Conservation (phyloP, 2,797 vertebrate genomes). For the Acrossocheilus fasciatus region DNA sequence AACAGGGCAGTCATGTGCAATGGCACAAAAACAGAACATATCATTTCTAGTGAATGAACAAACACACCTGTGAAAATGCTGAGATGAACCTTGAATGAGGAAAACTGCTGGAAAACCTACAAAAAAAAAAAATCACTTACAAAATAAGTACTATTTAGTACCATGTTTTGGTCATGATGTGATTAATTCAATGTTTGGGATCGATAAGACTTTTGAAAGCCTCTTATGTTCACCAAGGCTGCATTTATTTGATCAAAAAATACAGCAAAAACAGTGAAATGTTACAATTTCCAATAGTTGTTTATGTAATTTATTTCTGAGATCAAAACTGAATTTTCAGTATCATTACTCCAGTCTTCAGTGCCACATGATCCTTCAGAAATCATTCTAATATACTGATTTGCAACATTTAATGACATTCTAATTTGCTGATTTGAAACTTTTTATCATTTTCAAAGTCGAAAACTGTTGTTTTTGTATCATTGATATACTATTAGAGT, state of each 20-base stretch:
- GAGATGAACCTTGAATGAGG: background rate
- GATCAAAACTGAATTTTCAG: background rate
- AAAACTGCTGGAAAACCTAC: background rate
- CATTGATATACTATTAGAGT: too few relatives aligned
- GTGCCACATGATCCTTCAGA: background rate
- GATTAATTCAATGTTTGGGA: background rate
- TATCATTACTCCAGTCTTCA: background rate
- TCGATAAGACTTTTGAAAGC: background rate
- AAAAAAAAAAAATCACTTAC: background rate
- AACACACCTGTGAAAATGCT: slow-evolving; percentile 25
- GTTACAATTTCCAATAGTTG: background rate
- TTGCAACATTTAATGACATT: background rate
- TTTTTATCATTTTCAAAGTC: too few relatives aligned
- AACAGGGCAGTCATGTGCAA: slow-evolving; percentile 42
- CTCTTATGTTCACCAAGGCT: background rate
- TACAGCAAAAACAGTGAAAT: background rate
- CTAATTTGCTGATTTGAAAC: background rate
- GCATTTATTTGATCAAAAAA: background rate
- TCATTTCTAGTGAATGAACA: slow-evolving; percentile 34
- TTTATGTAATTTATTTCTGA: background rate
- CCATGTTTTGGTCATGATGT: background rate
- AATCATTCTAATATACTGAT: background rate
- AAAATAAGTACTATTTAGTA: background rate
- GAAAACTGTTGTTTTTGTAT: too few relatives aligned
- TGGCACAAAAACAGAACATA: slow-evolving; percentile 39